Percentiles rank a stretch among this genome's conserved stretches.
Evolutionary conservation across 1,140 invertebrate genomes (phyloP).

Genomic region (Zeugodacus cucurbitae): DNA sequence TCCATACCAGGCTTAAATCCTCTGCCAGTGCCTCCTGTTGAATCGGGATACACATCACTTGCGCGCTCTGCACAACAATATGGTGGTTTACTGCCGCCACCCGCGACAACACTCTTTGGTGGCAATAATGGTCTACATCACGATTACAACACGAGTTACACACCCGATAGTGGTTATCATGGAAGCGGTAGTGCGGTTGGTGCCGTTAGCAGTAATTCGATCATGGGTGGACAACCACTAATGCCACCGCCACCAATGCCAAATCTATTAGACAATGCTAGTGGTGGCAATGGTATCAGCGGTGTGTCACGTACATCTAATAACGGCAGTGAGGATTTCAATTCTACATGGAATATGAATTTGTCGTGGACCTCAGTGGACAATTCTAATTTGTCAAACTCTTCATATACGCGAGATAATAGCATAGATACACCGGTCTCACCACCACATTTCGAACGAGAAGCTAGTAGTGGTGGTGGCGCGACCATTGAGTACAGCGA

Average conservation of each 20-base stretch:
- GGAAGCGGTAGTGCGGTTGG: conserved; percentile 30
- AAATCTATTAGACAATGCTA: conserved; percentile 54
- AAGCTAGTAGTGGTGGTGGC: conserved; percentile 63
- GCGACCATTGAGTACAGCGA: conserved; percentile 70
- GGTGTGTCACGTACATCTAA: background rate
- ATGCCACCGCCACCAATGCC: conserved; percentile 53
- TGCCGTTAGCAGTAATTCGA: conserved; percentile 22
- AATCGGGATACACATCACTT: conserved; percentile 44
- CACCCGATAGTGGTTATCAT: conserved; percentile 42
- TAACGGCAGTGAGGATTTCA: conserved; percentile 51
- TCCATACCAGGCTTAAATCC: conserved; percentile 52
- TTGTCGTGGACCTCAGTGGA: conserved; percentile 61
- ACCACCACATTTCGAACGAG: conserved; percentile 75
- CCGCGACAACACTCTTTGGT: conserved; percentile 41
- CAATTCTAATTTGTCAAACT: conserved; percentile 46
- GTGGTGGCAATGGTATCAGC: background rate
- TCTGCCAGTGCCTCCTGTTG: conserved; percentile 42
- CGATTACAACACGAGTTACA: conserved; percentile 45
- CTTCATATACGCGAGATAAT: conserved; percentile 50
- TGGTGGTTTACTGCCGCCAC: conserved; percentile 35
- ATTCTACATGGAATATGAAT: conserved; percentile 63
- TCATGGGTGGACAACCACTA: conserved; percentile 48
- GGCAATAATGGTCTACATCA: conserved; percentile 40
- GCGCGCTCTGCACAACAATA: conserved; percentile 46
- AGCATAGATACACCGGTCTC: conserved; percentile 72